Evolutionary conservation across 2,888 invertebrate genomes (phyloP).

Genomic region (Litoditis marina): DNA sequence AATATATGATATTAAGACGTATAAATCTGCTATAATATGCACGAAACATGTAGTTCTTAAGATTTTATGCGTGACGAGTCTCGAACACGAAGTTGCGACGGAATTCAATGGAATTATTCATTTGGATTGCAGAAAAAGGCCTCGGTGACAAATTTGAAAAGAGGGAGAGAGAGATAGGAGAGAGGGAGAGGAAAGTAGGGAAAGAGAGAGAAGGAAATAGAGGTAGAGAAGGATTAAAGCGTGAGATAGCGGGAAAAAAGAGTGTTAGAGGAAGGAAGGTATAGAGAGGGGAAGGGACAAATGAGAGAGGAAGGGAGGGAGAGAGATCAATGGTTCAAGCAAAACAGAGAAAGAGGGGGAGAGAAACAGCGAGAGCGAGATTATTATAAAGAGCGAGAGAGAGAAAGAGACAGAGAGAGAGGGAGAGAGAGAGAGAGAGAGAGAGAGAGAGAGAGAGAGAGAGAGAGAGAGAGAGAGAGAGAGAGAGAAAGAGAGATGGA

Average conservation of each 20-base stretch:
- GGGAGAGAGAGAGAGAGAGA: conserved; percentile 1
- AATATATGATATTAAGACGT: not conserved
- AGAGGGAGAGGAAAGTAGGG: not conserved
- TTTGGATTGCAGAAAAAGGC: too few relatives aligned
- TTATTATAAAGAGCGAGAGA: not conserved
- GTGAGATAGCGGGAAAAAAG: not conserved
- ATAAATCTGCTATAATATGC: not conserved
- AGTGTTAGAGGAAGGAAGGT: not conserved
- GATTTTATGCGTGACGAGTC: too few relatives aligned
- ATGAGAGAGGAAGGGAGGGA: not conserved
- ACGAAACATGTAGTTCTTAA: not conserved
- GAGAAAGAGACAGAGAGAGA: not conserved
- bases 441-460: not conserved
- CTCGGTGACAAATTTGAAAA: too few relatives aligned
- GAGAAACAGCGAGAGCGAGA: not conserved
- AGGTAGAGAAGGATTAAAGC: not conserved
- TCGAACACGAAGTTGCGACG: too few relatives aligned
- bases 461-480: not conserved
- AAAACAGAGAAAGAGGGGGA: not conserved
- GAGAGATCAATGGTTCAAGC: not conserved
- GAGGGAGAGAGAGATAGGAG: not conserved
- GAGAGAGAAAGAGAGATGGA: not conserved
- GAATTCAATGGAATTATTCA: too few relatives aligned
- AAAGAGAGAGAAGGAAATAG: not conserved
- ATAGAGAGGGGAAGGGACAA: not conserved